These are phyloP conservation scores for Drosophila algonquin DNA, from an alignment of 2,888 invertebrate species.

Conservation along the genomic window DNA sequence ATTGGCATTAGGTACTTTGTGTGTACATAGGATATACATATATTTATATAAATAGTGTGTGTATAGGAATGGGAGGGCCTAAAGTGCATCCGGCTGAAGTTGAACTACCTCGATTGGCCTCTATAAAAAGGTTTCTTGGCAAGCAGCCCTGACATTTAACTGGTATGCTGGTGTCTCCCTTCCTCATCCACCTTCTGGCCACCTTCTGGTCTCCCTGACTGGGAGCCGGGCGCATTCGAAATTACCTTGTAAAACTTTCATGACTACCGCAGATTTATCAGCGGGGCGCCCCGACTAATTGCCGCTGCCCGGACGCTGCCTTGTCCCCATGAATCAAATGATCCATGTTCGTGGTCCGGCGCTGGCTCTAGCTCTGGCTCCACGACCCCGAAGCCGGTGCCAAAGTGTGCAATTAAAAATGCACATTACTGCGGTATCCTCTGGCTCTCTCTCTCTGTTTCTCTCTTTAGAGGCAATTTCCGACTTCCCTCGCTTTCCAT, in stretches of 20 bases:
- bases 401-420: conserved; percentile 52
- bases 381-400: conserved; percentile 14
- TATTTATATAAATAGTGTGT: conserved; percentile 13
- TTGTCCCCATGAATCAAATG: conserved; percentile 58
- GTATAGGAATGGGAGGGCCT: not conserved
- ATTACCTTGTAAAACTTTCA: conserved; percentile 72
- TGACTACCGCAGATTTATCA: conserved; percentile 69
- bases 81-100: conserved; percentile 32
- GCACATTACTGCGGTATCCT: conserved; percentile 34
- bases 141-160: conserved; percentile 65
- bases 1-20: conserved; percentile 36
- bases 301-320: conserved; percentile 43
- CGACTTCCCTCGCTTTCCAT: conserved; percentile 20
- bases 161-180: not conserved
- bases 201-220: conserved; percentile 2
- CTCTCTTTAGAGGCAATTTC: conserved; percentile 2
- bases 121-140: conserved; percentile 52
- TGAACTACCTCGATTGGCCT: conserved; percentile 57
- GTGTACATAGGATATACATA: not conserved
- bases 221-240: conserved; percentile 36
- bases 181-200: not conserved
- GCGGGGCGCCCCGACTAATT: conserved; percentile 56
- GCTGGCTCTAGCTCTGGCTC: conserved; percentile 8
- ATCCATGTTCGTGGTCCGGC: conserved; percentile 20
- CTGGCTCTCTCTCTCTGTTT: not conserved